A percentile compares a stretch with the other conserved stretches of the same genome.
Conservation (phyloP, 1,140 invertebrate species). For the Ceratina japonica region DNA sequence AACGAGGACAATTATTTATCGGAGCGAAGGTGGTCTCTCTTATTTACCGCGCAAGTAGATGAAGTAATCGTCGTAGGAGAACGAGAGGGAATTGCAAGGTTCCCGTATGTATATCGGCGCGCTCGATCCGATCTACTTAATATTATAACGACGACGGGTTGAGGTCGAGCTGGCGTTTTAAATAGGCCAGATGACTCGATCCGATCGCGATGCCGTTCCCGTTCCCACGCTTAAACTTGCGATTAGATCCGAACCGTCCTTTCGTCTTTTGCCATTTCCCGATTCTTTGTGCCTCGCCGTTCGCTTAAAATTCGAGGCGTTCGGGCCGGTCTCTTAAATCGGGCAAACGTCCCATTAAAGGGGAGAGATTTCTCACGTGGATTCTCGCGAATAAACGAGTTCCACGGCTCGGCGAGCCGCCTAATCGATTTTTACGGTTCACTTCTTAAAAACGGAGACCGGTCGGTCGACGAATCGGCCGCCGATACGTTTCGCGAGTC, state of each 20-base stretch:
- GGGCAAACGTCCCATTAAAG: not conserved
- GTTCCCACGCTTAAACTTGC: not conserved
- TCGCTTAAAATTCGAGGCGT: not conserved
- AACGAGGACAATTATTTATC: too few species aligned
- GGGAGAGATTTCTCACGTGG: not conserved
- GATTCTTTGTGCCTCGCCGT: not conserved
- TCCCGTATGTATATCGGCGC: constrained; percentile 14
- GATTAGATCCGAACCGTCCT: too few species aligned
- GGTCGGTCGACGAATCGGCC: not conserved
- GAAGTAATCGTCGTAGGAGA: constrained; percentile 21
- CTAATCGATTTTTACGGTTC: not conserved
- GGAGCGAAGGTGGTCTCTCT: not conserved
- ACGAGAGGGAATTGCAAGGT: constrained; percentile 4
- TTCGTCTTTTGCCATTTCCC: too few species aligned
- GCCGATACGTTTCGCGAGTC: not conserved
- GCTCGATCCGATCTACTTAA: constrained; percentile 13
- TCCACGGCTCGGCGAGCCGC: not conserved
- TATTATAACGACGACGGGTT: constrained; percentile 1
- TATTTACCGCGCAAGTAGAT: not conserved
- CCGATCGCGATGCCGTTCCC: not conserved
- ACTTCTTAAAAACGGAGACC: not conserved
- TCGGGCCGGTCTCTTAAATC: not conserved
- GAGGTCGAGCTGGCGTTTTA: not conserved
- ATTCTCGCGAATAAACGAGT: not conserved
- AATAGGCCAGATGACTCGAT: not conserved